Evolutionary conservation across 2,888 invertebrate genomes (phyloP).

Genomic region (Luffia ferchaultella): DNA sequence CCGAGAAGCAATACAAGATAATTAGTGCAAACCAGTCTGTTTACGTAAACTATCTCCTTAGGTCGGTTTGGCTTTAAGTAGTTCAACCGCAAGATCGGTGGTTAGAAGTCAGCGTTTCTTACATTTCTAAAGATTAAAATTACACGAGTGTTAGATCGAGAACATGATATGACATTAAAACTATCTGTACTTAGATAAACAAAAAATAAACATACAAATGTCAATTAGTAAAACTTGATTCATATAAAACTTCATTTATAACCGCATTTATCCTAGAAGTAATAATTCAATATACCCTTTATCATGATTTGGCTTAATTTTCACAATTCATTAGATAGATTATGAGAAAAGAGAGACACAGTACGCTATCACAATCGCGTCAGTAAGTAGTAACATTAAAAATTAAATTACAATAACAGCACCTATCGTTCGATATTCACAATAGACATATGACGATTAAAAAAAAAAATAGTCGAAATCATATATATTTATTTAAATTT

Average conservation of each 20-base stretch:
- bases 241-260: slow-evolving; percentile 54
- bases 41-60: too few relatives aligned
- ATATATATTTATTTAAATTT: slow-evolving; percentile 32
- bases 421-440: slow-evolving; percentile 52
- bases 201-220: slow-evolving; percentile 48
- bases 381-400: slow-evolving; percentile 47
- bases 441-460: not conserved
- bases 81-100: too few relatives aligned
- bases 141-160: slow-evolving; percentile 36
- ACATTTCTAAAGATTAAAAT: slow-evolving; percentile 33
- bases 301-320: slow-evolving; percentile 58
- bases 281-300: slow-evolving; percentile 58
- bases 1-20: too few relatives aligned
- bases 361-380: slow-evolving; percentile 47
- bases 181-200: slow-evolving; percentile 56
- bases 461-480: slow-evolving; percentile 31
- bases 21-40: too few relatives aligned
- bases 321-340: slow-evolving; percentile 34
- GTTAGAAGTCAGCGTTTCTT: slow-evolving; percentile 23
- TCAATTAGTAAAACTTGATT: slow-evolving; percentile 58
- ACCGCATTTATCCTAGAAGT: slow-evolving; percentile 54
- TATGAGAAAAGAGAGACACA: slow-evolving; percentile 42
- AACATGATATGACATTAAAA: slow-evolving; percentile 53
- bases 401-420: slow-evolving; percentile 52
- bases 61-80: too few relatives aligned